Base-by-base conservation (phyloP, 2,113 vertebrate genomes). In the Oreochromis tanganicae region DNA sequence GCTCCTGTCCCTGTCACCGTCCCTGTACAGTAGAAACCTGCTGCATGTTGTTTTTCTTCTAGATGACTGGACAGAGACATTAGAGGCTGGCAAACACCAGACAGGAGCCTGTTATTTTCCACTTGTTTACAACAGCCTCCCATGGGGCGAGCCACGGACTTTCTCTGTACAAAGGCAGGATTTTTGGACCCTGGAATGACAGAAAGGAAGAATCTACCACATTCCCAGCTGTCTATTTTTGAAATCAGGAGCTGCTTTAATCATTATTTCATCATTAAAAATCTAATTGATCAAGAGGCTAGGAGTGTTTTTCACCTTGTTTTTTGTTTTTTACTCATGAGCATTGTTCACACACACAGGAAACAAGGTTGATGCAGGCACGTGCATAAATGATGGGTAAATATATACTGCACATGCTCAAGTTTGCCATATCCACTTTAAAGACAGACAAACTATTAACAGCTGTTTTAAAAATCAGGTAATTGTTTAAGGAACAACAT, bases 81-180 rank as follows among this genome's bases (percentile, higher is more conserved):
- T 85, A 66, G 59, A 71, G 84, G 83, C 89, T 87, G 89, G 84
- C 29, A 21, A 89, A 75, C 87, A 84, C 75, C 86, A 82, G 71
- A 93, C 82, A 90, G 83, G 82, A 93, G 86, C 88, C 88, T 92
- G 92, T 92, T 91, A 95, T 94, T 95, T 93, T 89, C 85, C 90
- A 93, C 91, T 93, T 89, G 84, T 86, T 93, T 84, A 90, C 86
- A 85, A 82, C 54, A 56, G 68, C 21, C 66, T 91, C 66, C 90
- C 90, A 52, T 6, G 82, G 63, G 56, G 38, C 24, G 17, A 46
- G 48, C 19, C 13, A 5, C n/a, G 19, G 61, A 54, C 56, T 84
- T 68, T 81, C 14, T 50, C 78, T 52, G 73, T 50, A 57, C 38
- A 80, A 80, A 85, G 8, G 27, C 27, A 71, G 50, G 29, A 29